Conservation (phyloP, 2,797 vertebrate genomes). For the Onychomys torridus region DNA sequence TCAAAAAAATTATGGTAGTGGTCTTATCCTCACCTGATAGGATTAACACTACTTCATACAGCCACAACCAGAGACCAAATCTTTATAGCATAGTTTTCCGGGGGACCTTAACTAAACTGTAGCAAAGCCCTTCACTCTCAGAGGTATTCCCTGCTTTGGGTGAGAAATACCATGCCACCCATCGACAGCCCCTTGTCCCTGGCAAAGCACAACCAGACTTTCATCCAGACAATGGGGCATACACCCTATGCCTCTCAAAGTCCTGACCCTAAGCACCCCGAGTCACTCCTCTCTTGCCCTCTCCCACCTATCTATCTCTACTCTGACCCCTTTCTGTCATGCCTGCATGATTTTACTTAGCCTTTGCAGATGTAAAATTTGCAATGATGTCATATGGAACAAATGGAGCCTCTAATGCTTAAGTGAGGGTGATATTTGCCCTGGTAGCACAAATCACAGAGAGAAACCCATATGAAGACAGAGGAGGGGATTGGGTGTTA, state of each 20-base stretch:
- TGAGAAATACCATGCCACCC: not conserved
- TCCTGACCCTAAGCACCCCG: not conserved
- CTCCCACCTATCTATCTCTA: not conserved
- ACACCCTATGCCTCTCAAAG: not conserved
- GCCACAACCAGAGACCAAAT: not conserved
- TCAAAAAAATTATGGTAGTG: not conserved
- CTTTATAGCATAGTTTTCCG: not conserved
- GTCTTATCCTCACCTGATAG: not conserved
- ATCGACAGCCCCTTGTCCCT: not conserved
- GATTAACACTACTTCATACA: not conserved
- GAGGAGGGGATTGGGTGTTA: not conserved
- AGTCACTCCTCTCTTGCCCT: not conserved
- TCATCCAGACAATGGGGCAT: not conserved
- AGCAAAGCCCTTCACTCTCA: not conserved
- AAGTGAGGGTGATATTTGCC: not conserved
- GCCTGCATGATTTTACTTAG: not conserved
- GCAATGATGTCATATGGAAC: not conserved
- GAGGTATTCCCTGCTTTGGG: not conserved
- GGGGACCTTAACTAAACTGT: not conserved
- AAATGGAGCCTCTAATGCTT: not conserved
- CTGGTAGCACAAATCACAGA: not conserved
- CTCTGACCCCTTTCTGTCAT: not conserved
- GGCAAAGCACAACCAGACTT: not conserved
- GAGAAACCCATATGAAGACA: not conserved
- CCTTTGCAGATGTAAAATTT: not conserved